A percentile compares a stretch with the other conserved stretches of the same genome.
Conservation (phyloP, 2,113 vertebrate genomes). For the Martes martes region DNA sequence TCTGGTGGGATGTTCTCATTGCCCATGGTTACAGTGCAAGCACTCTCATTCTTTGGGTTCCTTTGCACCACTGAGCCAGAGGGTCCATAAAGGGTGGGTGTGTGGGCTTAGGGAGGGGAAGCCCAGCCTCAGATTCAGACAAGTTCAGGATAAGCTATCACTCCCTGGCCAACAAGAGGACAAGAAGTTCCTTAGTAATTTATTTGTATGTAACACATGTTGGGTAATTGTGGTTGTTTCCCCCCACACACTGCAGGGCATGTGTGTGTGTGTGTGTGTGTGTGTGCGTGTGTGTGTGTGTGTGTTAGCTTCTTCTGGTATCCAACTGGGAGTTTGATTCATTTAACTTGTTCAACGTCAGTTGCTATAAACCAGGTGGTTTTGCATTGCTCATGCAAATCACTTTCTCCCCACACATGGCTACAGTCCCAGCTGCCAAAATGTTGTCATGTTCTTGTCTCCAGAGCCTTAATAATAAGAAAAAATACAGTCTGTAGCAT, state of each 20-base stretch:
- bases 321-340: conserved; percentile 71
- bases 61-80: neutral
- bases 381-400: conserved; percentile 77
- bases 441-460: conserved; percentile 79
- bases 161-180: neutral
- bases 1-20: neutral
- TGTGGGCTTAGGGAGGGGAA: neutral
- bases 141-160: neutral
- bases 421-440: conserved; percentile 75
- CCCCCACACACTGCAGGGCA: neutral
- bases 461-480: conserved; percentile 73
- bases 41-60: neutral
- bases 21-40: neutral
- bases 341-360: conserved; percentile 70
- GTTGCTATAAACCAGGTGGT: conserved; percentile 77
- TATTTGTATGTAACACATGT: neutral
- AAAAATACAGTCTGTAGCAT: conserved; percentile 64
- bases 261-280: neutral
- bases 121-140: neutral
- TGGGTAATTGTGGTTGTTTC: neutral
- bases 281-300: neutral
- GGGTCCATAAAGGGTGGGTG: neutral
- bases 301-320: conserved; percentile 51
- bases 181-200: neutral
- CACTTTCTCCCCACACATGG: conserved; percentile 76